Base-by-base conservation (phyloP, 2,113 vertebrate genomes). In the Gavialis gangeticus region DNA sequence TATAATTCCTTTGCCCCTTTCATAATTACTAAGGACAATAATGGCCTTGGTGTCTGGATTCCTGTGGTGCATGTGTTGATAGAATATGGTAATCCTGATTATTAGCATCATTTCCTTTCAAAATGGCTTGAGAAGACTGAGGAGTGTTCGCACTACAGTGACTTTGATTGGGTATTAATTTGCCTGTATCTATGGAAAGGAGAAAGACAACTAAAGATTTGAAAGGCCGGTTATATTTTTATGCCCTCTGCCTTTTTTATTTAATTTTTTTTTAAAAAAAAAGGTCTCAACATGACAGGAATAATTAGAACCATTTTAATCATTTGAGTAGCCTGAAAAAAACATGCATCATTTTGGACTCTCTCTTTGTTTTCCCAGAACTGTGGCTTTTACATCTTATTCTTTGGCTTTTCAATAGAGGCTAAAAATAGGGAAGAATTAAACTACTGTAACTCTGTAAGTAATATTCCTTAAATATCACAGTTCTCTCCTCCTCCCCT, bases 271-370 rank as follows among this genome's bases (percentile, higher is more conserved):
- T n/a, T n/a, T n/a, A n/a, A n/a, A n/a, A n/a, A n/a, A n/a, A 69
- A 77, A 91, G 10, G 14, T 79, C 37, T 89, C 82, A 82, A 79
- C 7, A 46, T 16, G 60, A 69, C 24, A 77, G 46, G 22, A 46
- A 83, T 90, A 95, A 93, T 89, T 84, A 88, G 24, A 92, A 92
- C 6, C 30, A 80, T 75, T 95, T 84, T 90, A 59, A 83, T 87
- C 22, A 79, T 73, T 85, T 34, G 81, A 84, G 19, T 57, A 88
- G 92, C 77, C 28, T 66, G 63, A 94, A 92, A 82, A 57, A 78
- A 77, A 60, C 8, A 91, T 82, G 28, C 1, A 82, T 8, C 22
- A 27, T 91, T 85, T 78, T 14, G 7, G 55, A 85, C 12, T 1
- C 3, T 69, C 82, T 93, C 64, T 25, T 27, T 67, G 56, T 0